A percentile compares a stretch with the other conserved stretches of the same genome.
These are phyloP conservation scores for Plutomurus gul DNA, from an alignment of 1,140 invertebrate genomes.

Conservation along the genomic window DNA sequence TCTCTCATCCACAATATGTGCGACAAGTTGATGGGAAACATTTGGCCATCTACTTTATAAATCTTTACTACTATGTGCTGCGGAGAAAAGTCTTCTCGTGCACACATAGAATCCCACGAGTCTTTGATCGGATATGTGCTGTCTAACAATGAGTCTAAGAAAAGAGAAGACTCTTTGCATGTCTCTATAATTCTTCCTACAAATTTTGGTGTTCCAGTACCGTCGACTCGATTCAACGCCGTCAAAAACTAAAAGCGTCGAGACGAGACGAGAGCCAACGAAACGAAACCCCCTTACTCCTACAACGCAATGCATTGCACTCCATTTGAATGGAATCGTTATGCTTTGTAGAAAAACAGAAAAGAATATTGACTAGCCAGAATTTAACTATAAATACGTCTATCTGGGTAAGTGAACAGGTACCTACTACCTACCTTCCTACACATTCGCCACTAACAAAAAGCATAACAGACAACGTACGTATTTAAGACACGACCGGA, in stretches of 20 bases:
- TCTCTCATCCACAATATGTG: too few relatives aligned
- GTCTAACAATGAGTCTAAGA: not conserved
- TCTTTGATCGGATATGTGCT: too few relatives aligned
- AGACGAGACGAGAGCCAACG: not conserved
- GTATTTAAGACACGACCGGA: too few relatives aligned
- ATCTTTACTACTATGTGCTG: not conserved
- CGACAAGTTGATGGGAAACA: too few relatives aligned
- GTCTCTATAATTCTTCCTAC: too few relatives aligned
- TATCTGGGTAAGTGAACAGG: too few relatives aligned
- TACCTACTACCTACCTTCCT: too few relatives aligned
- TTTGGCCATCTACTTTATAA: not conserved
- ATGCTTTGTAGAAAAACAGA: not conserved
- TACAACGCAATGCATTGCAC: not conserved
- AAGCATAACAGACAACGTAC: too few relatives aligned
- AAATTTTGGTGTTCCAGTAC: not conserved
- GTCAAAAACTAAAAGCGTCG: slow-evolving; percentile 1
- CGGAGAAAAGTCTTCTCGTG: too few relatives aligned
- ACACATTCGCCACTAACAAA: too few relatives aligned
- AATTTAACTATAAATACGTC: not conserved
- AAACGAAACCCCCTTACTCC: slow-evolving; percentile 7
- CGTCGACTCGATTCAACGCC: not conserved
- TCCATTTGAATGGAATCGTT: not conserved
- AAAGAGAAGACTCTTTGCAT: too few relatives aligned
- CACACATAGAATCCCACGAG: too few relatives aligned
- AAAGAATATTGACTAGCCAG: not conserved